Evolutionary conservation across 2,888 invertebrate species (phyloP), one percentile per base, ranked within the genome.

Genomic region (Teleogryllus oceanicus): DNA sequence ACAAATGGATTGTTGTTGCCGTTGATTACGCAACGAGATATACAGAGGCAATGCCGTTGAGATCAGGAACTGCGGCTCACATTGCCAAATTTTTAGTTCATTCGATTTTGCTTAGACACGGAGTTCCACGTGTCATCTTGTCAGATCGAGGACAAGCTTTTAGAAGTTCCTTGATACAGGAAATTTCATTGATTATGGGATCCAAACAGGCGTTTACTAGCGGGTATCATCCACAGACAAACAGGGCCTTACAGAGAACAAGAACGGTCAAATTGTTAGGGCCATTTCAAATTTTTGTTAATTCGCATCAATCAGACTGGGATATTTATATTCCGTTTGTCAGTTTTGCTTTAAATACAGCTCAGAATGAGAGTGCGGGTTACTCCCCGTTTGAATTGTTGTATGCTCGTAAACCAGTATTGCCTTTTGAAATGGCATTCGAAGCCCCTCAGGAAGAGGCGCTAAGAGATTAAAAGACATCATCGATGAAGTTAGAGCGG

Each of bases 1-100:
- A 84, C 24, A 80, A 82, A 75, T 84, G 84, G 50, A 81, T 84
- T 18, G 21, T 84, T 11, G 83, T 83, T 0, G 79, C 83, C 12
- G 79, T 80, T 2, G 84, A 85, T 81, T 77, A 78, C 21, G 79
- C 83, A 1, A 82, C 84, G 2, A 78, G 81, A 11, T 85, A 82
- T 74, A 80, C 83, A 0, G 83, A 84, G 76, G 83, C 83, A 1
- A 80, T 83, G 10, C 82, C 85, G 0, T 74, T 85, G 11, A 80
- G 79, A 20, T 82, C 85, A 74, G 80, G 82, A 20, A 83, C 74
- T n/a, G 82, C 82, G 4, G 80, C 78, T 75, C 84, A 81, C 0
- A 80, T 85, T 10, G 84, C 84, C 0, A 62, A 74, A 78, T 78
- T 49, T 2, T 74, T 77, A 20, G 78, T 83, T 4, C 82, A 83